Evolutionary conservation across 2,113 vertebrate species (phyloP).

Genomic region (Montifringilla adamsi): DNA sequence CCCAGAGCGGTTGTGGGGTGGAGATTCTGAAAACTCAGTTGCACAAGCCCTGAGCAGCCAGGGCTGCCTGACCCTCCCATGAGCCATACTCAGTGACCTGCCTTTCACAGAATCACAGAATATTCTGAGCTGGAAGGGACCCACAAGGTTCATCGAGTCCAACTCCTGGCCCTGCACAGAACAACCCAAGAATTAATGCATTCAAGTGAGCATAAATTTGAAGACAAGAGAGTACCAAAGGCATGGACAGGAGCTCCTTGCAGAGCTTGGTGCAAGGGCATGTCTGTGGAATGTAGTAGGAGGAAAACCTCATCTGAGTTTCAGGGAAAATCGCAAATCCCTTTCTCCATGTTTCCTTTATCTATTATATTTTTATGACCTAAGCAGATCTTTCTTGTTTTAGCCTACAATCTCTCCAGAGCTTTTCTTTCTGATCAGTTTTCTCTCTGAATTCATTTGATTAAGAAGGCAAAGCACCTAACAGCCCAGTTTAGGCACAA

Average conservation of each 20-base stretch:
- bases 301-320: neutral
- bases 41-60: neutral
- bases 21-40: neutral
- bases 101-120: neutral
- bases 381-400: neutral
- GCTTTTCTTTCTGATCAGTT: neutral
- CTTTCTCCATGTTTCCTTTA: neutral
- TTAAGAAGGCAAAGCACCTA: neutral
- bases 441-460: neutral
- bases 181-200: neutral
- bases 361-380: neutral
- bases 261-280: neutral
- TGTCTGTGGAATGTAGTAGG: neutral
- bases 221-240: neutral
- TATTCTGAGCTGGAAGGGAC: neutral
- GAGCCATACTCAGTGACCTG: neutral
- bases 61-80: neutral
- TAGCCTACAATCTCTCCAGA: neutral
- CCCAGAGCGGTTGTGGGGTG: neutral
- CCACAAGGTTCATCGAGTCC: accelerated
- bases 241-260: neutral
- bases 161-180: neutral
- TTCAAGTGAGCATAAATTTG: neutral
- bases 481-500: neutral
- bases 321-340: neutral